Percentiles rank a stretch among this genome's conserved stretches.
These are phyloP conservation scores for Hydroisotoma schaefferi DNA, from an alignment of 2,888 invertebrate species.

Conservation along the genomic window DNA sequence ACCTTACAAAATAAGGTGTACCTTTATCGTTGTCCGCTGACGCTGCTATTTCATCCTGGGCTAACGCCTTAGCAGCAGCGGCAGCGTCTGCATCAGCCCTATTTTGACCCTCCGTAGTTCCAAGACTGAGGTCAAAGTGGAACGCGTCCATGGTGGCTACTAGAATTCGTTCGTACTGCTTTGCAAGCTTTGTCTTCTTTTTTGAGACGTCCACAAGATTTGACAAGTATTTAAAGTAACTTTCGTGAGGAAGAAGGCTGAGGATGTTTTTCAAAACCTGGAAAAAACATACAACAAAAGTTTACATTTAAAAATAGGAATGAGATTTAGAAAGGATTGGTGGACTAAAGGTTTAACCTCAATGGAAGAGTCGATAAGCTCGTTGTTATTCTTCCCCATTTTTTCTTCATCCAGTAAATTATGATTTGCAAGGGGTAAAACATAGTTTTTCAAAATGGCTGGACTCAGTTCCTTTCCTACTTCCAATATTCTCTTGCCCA, in stretches of 20 bases:
- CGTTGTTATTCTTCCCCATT: conserved; percentile 28
- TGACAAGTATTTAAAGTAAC: conserved; percentile 32
- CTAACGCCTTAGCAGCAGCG: not conserved
- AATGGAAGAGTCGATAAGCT: conserved; percentile 40
- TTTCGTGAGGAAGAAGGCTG: conserved; percentile 25
- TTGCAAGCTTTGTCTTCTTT: conserved; percentile 29
- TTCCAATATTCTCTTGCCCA: conserved; percentile 25
- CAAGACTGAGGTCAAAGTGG: conserved; percentile 36
- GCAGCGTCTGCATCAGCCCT: too few species aligned
- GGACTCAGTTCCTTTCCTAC: conserved; percentile 22
- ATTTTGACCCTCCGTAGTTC: conserved; percentile 10
- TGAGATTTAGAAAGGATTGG: not conserved
- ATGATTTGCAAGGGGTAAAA: conserved; percentile 35
- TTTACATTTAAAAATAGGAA: not conserved
- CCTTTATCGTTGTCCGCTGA: not conserved
- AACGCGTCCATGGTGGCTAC: conserved; percentile 40
- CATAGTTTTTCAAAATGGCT: conserved; percentile 26
- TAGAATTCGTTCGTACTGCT: conserved; percentile 39
- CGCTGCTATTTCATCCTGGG: not conserved
- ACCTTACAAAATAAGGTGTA: too few species aligned
- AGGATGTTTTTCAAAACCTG: conserved; percentile 30
- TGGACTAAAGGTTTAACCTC: conserved; percentile 11
- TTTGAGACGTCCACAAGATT: conserved; percentile 31
- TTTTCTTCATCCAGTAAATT: conserved; percentile 33
- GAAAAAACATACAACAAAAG: not conserved